phyloP scores from a whole-genome alignment of 2,113 vertebrate genomes.

The Chloropsis cyanopogon region DNA sequence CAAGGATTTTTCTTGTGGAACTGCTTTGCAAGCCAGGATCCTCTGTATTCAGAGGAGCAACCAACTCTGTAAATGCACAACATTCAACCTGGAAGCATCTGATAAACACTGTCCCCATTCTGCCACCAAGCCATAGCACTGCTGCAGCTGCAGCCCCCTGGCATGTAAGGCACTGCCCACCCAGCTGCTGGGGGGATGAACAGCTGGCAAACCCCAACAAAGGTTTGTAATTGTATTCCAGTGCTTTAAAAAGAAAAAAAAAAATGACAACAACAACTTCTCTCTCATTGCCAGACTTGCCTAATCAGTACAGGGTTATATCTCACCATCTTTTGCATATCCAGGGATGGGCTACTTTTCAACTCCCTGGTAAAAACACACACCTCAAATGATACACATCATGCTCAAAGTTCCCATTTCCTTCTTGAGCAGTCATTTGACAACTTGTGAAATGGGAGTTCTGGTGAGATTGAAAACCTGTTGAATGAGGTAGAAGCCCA shows the following conservation, averaged over 20 bases:
- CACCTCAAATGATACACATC: background rate
- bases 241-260: background rate
- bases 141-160: background rate
- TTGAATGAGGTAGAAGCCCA: conserved; percentile 8
- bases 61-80: background rate
- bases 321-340: background rate
- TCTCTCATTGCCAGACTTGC: background rate
- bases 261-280: background rate
- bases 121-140: background rate
- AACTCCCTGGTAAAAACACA: background rate
- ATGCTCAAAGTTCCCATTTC: conserved; percentile 3
- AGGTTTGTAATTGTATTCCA: background rate
- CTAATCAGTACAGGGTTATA: background rate
- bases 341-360: background rate
- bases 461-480: conserved; percentile 31
- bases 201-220: background rate
- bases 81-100: background rate
- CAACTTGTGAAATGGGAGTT: conserved; percentile 43
- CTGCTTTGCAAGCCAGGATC: background rate
- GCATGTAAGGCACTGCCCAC: background rate
- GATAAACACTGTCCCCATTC: background rate
- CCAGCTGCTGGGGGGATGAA: background rate
- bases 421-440: conserved; percentile 23
- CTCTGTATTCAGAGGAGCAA: background rate
- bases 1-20: background rate